Evolutionary conservation across 2,888 invertebrate genomes (phyloP).

Genomic region (Rhopalosiphum nymphaeae): DNA sequence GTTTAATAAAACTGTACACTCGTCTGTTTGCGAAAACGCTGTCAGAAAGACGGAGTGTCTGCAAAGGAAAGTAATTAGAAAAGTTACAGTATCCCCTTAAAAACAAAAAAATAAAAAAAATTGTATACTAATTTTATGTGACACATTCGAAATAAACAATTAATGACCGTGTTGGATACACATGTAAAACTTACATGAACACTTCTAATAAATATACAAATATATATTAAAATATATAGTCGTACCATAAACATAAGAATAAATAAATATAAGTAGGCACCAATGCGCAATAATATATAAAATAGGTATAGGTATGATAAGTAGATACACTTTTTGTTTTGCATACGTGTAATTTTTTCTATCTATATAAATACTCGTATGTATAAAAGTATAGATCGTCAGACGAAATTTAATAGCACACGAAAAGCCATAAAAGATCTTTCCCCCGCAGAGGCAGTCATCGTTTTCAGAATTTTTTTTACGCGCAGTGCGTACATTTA

Average conservation of each 20-base stretch:
- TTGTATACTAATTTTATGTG: not conserved
- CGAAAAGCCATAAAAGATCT: not conserved
- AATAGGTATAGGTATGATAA: not conserved
- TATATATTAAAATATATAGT: not conserved
- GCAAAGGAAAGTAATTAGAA: conserved; percentile 28
- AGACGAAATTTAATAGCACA: not conserved
- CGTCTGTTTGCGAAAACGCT: not conserved
- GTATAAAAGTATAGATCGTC: not conserved
- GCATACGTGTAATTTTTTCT: not conserved
- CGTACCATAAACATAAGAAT: not conserved
- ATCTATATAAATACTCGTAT: not conserved
- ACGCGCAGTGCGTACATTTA: not conserved
- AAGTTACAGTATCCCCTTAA: not conserved
- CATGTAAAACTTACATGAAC: not conserved
- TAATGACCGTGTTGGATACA: not conserved
- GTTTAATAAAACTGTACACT: not conserved
- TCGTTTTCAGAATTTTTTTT: not conserved
- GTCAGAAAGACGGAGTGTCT: not conserved
- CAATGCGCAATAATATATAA: not conserved
- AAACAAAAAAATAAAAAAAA: not conserved
- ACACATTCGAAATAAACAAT: not conserved
- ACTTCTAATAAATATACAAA: not conserved
- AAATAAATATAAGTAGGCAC: not conserved
- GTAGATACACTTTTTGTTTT: not conserved
- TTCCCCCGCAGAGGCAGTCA: not conserved